Evolutionary conservation across 2,888 invertebrate species (phyloP), one percentile per base, ranked within the genome.

Genomic region (Physocephala rufipes): DNA sequence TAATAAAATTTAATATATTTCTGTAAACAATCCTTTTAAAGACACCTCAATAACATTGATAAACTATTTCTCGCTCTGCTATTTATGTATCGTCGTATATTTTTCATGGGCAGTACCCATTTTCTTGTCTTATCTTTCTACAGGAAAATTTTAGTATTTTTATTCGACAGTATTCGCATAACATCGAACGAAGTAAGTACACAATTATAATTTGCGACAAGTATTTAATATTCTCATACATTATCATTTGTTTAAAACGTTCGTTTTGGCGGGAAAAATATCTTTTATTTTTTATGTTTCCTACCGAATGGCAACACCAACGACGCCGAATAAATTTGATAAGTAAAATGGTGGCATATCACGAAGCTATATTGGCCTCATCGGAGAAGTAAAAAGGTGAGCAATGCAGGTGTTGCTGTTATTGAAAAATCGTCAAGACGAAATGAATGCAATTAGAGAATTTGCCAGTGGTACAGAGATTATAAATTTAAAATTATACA

Each of bases 281-380:
- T n/a, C n/a, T n/a, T 45, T 66, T 53, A 15, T 13, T 30, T 55
- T 45, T 63, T 43, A 21, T 21, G 24, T 15, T 28, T 66, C 28
- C 28, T 28, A 43, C 45, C 43, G 36, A 65, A 65, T 63, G 69
- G 62, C 49, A 69, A 69, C 62, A 62, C 62, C 53, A 51, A 21
- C 12, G 47, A 45, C 24, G 45, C 55, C 51, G 36, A 21, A 24
- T 49, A 43, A 59, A 24, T 19, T 47, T 63, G 26, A 7, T 16
- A 71, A 64, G 68, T 71, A 71, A 71, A 71, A 71, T 71, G 71
- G 71, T 71, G 71, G 71, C 71, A 68, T 47, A 55, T 26, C 45
- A 64, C 51, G 68, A 49, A 51, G 67, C 43, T 47, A 58, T 26
- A 45, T 24, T 67, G 67, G 43, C 36, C 55, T 45, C 45, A 26